Base-by-base conservation (phyloP, 1,140 invertebrate genomes). In the Psix sp. region DNA sequence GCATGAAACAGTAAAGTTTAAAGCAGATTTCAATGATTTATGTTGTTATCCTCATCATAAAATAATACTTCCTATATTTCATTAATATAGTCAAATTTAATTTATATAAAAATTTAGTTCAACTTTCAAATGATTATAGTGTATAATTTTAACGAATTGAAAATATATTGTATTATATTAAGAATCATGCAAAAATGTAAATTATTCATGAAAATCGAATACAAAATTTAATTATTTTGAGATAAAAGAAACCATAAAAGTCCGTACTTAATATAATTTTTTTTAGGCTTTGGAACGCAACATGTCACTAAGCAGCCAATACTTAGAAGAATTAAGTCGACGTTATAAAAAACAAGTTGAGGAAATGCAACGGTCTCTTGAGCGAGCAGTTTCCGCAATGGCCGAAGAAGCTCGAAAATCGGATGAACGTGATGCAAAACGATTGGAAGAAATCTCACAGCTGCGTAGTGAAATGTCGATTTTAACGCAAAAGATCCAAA, bases 341-440 rank as follows among this genome's bases (percentile, higher is more conserved):
- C 90, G 96, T 33, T 99, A 98, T 84, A 97, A 98, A 74, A 95
- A 95, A 65, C 97, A 99, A 88, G 95, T 97, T 20, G 97, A 99
- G 84, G 96, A 98, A 80, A 94, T 96, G 91, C 94, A 96, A 82
- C 90, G 91, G 56, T 91, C 93, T 2, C 91, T 97, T 52, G 94
- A 96, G 75, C 93, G 94, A 66, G 95, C 66, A 0, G 67, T 97
- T 98, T 87, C 88, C 1, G 90, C 92, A 13, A 89, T 95, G 82
- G 91, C 90, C 35, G 94, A 95, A 66, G 92, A 94, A 75, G 90
- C 90, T 9, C 89, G 89, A 29, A 91, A 91, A 68, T 89, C 90
- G 21, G 91, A 92, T 46, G 93, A 94, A 67, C 88, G 90, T 18
- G 93, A 94, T 73, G 87, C 89, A 40, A 89, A 90, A 52, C 89